Conservation (phyloP, 2,113 vertebrate species). For the Turdus rufiventris region DNA sequence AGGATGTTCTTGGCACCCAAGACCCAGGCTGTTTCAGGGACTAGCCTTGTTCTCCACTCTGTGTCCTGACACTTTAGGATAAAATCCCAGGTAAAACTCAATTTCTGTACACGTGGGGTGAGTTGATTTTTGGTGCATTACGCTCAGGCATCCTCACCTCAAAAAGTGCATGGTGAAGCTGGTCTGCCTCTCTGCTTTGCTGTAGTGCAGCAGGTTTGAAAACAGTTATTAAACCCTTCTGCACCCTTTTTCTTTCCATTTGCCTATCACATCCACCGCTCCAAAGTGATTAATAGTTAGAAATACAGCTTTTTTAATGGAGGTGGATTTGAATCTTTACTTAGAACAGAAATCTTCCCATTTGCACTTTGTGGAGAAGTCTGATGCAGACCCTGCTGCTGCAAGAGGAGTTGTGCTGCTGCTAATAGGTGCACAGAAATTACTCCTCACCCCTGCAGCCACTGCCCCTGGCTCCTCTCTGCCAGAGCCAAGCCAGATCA, state of each 20-base stretch:
- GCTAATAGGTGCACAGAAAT: accelerated
- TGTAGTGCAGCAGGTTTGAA: background rate
- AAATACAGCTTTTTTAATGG: background rate
- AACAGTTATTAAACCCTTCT: background rate
- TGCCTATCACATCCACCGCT: background rate
- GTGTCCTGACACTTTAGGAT: background rate
- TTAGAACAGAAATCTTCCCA: accelerated
- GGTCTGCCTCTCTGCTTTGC: background rate
- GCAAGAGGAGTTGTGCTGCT: background rate
- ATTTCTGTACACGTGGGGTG: accelerated
- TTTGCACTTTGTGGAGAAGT: background rate
- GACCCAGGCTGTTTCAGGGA: background rate
- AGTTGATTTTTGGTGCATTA: accelerated
- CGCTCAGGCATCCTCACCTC: accelerated
- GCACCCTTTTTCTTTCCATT: background rate
- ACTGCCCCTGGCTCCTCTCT: accelerated
- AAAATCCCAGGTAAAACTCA: background rate
- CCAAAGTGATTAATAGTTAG: background rate
- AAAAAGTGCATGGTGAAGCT: background rate
- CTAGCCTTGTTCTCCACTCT: accelerated
- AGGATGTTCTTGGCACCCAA: accelerated
- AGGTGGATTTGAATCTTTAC: background rate
- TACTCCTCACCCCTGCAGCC: background rate
- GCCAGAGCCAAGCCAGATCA: accelerated
- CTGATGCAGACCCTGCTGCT: background rate